Conservation (phyloP, 1,140 invertebrate genomes). For the Hormaphis cornu region DNA sequence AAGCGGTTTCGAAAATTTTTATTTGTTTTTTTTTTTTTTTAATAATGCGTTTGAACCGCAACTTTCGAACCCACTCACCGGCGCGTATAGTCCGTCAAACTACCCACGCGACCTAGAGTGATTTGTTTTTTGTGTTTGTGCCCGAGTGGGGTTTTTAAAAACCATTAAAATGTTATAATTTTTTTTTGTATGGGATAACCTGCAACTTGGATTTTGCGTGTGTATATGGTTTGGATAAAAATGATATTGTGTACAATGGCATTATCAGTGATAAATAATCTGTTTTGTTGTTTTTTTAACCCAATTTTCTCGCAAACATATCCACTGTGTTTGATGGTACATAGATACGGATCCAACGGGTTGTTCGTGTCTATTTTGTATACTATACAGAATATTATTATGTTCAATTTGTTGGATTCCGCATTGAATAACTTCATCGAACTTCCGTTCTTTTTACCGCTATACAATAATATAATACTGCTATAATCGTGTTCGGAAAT, state of each 20-base stretch:
- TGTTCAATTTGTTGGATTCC: neutral
- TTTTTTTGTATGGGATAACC: too few relatives aligned
- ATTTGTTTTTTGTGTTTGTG: too few relatives aligned
- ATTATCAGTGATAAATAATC: constrained; percentile 9
- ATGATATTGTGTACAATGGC: neutral
- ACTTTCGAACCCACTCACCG: neutral
- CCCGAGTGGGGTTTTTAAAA: too few relatives aligned
- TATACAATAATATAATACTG: neutral
- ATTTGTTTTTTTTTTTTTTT: too few relatives aligned
- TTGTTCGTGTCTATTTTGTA: constrained; percentile 19
- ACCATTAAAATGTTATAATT: neutral
- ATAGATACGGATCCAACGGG: constrained; percentile 3
- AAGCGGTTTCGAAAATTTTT: too few relatives aligned
- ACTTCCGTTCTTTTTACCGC: constrained; percentile 4
- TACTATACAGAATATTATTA: too few relatives aligned
- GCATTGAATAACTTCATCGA: constrained; percentile 2
- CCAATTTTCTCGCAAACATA: neutral
- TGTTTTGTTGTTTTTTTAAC: constrained; percentile 10
- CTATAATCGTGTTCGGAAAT: constrained; percentile 22
- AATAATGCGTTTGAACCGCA: too few relatives aligned
- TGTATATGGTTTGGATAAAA: neutral
- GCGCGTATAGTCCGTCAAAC: neutral
- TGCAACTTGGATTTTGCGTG: neutral
- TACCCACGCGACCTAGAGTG: neutral
- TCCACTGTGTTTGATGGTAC: too few relatives aligned